These are phyloP conservation scores for Centrocercus urophasianus DNA, from an alignment of 2,113 vertebrate species.

Conservation along the genomic window DNA sequence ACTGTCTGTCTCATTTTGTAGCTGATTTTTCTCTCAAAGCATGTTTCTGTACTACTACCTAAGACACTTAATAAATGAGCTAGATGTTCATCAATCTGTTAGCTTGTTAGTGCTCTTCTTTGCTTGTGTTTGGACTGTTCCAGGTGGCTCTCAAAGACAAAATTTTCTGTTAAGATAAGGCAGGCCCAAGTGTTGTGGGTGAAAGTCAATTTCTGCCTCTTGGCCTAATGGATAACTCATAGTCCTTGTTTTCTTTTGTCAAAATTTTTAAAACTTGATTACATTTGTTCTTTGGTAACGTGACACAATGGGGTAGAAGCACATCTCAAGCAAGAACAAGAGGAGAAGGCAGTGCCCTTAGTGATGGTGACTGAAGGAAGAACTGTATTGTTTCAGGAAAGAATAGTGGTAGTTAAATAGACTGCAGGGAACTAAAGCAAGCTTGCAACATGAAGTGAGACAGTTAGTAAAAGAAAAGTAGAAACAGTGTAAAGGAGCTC, in stretches of 20 bases:
- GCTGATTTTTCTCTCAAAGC: background rate
- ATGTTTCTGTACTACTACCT: background rate
- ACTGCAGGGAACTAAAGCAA: background rate
- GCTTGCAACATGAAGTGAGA: background rate
- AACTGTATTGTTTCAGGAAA: background rate
- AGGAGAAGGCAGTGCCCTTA: background rate
- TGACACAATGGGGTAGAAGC: background rate
- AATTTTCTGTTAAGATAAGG: background rate
- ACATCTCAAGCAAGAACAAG: background rate
- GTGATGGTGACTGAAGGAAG: background rate
- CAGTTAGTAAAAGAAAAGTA: background rate
- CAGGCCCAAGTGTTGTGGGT: accelerated
- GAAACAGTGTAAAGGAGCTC: background rate
- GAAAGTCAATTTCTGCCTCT: background rate
- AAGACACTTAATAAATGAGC: background rate
- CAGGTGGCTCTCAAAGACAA: background rate
- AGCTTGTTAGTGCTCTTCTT: background rate
- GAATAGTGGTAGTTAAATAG: background rate
- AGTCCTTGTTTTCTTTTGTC: background rate
- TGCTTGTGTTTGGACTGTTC: background rate
- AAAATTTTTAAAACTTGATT: background rate
- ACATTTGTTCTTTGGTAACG: background rate
- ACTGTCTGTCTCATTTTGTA: background rate
- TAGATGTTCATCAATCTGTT: background rate
- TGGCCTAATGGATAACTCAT: background rate